These are phyloP conservation scores for Epinotia bilunana DNA, from an alignment of 2,888 invertebrate genomes.

Conservation along the genomic window DNA sequence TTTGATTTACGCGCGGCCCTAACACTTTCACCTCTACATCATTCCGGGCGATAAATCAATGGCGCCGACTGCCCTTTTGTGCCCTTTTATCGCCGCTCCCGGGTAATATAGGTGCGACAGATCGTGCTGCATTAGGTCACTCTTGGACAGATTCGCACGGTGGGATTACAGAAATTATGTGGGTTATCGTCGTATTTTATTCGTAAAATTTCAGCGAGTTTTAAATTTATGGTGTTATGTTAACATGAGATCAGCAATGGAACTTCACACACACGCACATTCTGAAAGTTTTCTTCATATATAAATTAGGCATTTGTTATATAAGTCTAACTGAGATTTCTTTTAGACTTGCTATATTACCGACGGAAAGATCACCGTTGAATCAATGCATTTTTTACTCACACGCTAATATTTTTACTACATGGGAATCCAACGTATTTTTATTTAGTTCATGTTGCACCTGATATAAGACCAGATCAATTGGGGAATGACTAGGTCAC, in stretches of 20 bases:
- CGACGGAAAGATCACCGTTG: background rate
- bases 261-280: no score
- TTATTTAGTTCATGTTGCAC: constrained; percentile 1
- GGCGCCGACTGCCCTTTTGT: constrained; percentile 64
- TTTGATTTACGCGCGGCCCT: constrained; percentile 72
- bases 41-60: constrained; percentile 76
- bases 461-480: constrained; percentile 1
- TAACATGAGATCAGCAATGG: background rate
- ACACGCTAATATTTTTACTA: background rate
- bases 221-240: constrained; percentile 9
- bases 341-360: no score
- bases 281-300: background rate
- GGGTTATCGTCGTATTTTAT: constrained; percentile 7
- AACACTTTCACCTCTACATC: constrained; percentile 62
- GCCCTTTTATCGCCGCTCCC: constrained; percentile 62
- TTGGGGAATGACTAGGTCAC: constrained; percentile 31
- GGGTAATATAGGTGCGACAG: constrained; percentile 60
- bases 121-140: constrained; percentile 41
- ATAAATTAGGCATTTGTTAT: background rate
- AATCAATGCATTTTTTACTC: background rate
- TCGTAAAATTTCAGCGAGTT: constrained; percentile 5
- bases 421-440: background rate
- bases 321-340: no score
- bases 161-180: constrained; percentile 35
- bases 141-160: constrained; percentile 36